Evolutionary conservation across 2,888 invertebrate species (phyloP).

Genomic region (Notodonta ziczac): DNA sequence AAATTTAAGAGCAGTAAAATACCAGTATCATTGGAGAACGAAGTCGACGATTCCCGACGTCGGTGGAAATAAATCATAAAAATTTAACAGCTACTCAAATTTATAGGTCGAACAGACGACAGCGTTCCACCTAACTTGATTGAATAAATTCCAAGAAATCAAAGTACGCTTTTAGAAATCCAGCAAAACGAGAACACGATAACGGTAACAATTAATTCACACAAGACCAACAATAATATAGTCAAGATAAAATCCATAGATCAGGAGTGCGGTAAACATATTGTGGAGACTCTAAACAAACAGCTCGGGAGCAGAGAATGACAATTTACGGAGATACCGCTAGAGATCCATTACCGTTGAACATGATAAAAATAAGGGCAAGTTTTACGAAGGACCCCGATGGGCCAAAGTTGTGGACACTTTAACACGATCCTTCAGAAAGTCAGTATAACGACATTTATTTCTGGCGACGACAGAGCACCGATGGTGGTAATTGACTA

Average conservation of each 20-base stretch:
- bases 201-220: slow-evolving; percentile 11
- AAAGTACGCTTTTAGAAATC: too few species aligned
- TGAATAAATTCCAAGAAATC: too few species aligned
- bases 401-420: slow-evolving; percentile 12
- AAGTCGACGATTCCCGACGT: neutral
- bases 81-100: neutral
- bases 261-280: slow-evolving; percentile 7
- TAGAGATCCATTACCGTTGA: slow-evolving; percentile 26
- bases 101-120: neutral
- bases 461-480: slow-evolving; percentile 27
- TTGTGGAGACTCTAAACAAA: neutral
- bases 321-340: slow-evolving; percentile 16
- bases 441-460: slow-evolving; percentile 32
- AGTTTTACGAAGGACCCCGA: slow-evolving; percentile 16
- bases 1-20: neutral
- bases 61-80: neutral
- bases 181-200: neutral
- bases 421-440: slow-evolving; percentile 23
- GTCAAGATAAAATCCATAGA: slow-evolving; percentile 27
- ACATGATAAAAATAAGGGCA: slow-evolving; percentile 25
- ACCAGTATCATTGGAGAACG: neutral
- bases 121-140: neutral
- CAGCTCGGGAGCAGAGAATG: too few species aligned
- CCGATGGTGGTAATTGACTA: slow-evolving; percentile 38
- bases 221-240: neutral